These are phyloP conservation scores for Nothura maculosa DNA, from an alignment of 2,797 vertebrate species.

Conservation along the genomic window DNA sequence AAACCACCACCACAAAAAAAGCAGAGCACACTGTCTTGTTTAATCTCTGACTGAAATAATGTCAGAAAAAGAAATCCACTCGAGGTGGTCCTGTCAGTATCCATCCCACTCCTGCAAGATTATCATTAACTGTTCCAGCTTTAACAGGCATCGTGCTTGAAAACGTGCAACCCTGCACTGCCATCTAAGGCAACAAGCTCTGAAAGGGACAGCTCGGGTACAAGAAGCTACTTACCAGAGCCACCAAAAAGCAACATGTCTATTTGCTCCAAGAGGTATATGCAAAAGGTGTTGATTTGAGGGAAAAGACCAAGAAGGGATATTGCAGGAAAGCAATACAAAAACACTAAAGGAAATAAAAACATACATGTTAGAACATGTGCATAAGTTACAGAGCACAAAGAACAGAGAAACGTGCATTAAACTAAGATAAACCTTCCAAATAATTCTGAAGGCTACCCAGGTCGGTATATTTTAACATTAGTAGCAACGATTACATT, in stretches of 20 bases:
- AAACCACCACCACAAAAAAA: neutral
- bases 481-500: neutral
- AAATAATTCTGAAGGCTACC: neutral
- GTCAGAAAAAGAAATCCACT: neutral
- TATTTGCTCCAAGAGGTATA: conserved; percentile 95
- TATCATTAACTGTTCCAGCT: neutral
- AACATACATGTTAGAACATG: neutral
- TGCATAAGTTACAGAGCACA: neutral
- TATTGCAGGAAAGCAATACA: conserved; percentile 94
- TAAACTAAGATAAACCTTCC: neutral
- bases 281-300: conserved; percentile 97
- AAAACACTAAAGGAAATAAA: conserved; percentile 85
- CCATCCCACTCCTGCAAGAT: neutral
- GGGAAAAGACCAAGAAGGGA: conserved; percentile 97
- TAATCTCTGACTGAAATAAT: neutral
- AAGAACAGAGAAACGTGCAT: neutral
- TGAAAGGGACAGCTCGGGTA: neutral
- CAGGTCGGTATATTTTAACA: neutral
- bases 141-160: neutral
- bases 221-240: conserved; percentile 85
- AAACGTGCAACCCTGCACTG: neutral
- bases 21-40: neutral
- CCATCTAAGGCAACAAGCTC: neutral
- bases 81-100: neutral
- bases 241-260: conserved; percentile 96